These are phyloP conservation scores for Dendrolimus punctatus DNA, from an alignment of 1,140 invertebrate genomes.

Conservation along the genomic window DNA sequence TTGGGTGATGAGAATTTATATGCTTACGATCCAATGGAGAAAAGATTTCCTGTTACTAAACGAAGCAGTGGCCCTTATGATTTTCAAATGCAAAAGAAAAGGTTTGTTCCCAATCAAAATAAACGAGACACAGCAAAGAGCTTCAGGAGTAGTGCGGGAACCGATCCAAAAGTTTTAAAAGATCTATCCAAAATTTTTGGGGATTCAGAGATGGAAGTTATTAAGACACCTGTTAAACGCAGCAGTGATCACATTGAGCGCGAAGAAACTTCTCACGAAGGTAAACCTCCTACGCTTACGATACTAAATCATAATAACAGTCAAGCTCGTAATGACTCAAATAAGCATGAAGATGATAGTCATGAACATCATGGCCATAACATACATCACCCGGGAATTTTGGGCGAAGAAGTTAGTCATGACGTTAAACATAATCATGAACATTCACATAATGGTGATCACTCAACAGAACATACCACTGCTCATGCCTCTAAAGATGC, in stretches of 20 bases:
- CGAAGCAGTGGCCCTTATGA: constrained; percentile 69
- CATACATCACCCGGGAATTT: constrained; percentile 66
- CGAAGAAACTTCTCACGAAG: constrained; percentile 43
- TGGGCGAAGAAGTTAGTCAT: constrained; percentile 38
- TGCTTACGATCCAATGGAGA: constrained; percentile 61
- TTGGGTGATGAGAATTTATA: constrained; percentile 58
- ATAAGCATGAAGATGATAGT: constrained; percentile 38
- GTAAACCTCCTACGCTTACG: constrained; percentile 47
- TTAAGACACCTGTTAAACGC: constrained; percentile 63
- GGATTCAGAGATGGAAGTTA: constrained; percentile 39
- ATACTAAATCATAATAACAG: constrained; percentile 39
- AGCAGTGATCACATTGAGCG: constrained; percentile 49
- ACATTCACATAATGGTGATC: constrained; percentile 42
- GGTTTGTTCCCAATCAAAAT: constrained; percentile 53
- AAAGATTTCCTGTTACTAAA: constrained; percentile 78
- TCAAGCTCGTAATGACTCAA: constrained; percentile 33
- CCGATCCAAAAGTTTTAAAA: constrained; percentile 69
- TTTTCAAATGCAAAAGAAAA: constrained; percentile 64
- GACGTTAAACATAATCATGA: constrained; percentile 1
- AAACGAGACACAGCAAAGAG: constrained; percentile 48
- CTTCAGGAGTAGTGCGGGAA: constrained; percentile 65
- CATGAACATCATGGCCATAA: constrained; percentile 52
- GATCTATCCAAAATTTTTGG: constrained; percentile 73
- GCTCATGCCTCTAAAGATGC: constrained; percentile 24
- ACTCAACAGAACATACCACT: constrained; percentile 24